phyloP scores from a whole-genome alignment of 2,797 vertebrate species.

The Lagothrix lagotricha region DNA sequence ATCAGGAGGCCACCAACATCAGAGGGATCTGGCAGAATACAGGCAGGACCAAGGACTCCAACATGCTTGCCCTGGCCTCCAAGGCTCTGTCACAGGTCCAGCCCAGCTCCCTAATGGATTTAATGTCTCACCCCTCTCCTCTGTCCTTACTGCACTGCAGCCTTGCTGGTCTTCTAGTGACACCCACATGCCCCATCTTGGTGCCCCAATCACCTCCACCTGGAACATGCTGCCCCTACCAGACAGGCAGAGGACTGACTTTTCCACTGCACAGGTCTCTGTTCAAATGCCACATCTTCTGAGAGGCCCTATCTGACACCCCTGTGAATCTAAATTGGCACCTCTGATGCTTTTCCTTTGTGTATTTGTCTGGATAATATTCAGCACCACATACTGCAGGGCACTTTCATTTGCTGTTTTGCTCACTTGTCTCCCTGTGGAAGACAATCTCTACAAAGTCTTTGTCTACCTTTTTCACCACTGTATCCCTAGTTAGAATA shows the following conservation, averaged over 20 bases:
- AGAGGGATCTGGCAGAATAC: not conserved
- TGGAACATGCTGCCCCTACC: not conserved
- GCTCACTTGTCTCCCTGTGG: not conserved
- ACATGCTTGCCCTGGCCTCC: not conserved
- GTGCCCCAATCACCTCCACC: not conserved
- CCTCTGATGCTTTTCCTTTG: not conserved
- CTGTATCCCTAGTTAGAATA: not conserved
- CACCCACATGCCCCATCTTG: not conserved
- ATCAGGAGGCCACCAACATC: not conserved
- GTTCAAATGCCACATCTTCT: not conserved
- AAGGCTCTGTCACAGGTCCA: not conserved
- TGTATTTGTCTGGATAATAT: not conserved
- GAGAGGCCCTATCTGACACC: not conserved
- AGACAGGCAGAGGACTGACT: not conserved
- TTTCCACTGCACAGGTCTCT: not conserved
- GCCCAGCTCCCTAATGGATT: not conserved
- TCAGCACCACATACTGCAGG: fast-evolving
- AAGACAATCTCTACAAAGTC: not conserved
- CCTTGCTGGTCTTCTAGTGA: not conserved
- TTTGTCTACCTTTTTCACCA: not conserved
- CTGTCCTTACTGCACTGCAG: not conserved
- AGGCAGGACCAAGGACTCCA: not conserved
- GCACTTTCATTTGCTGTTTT: not conserved
- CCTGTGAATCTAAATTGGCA: not conserved
- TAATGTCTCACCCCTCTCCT: not conserved